These are phyloP conservation scores for Falco concolor DNA, from an alignment of 2,797 vertebrate genomes.

Conservation along the genomic window DNA sequence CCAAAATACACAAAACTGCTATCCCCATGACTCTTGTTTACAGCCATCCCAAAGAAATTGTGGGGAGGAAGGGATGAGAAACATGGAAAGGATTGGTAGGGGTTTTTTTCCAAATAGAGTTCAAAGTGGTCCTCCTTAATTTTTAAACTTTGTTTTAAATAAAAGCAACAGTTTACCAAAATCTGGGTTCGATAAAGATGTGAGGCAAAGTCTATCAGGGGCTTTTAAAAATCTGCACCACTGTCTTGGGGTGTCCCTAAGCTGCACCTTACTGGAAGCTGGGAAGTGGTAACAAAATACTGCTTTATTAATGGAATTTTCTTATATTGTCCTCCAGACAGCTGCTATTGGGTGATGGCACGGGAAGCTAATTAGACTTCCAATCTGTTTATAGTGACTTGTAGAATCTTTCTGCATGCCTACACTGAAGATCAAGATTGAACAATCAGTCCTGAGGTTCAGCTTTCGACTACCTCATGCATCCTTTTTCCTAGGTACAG, in stretches of 20 bases:
- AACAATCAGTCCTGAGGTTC: background rate
- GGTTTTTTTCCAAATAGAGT: background rate
- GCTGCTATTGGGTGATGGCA: background rate
- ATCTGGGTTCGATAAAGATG: background rate
- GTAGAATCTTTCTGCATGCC: background rate
- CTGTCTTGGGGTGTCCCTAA: background rate
- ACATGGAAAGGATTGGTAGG: background rate
- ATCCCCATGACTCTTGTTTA: background rate
- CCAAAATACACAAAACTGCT: background rate
- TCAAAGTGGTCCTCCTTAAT: background rate
- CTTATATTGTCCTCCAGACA: background rate
- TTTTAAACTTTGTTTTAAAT: background rate
- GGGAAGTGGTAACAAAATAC: background rate
- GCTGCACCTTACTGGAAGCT: background rate
- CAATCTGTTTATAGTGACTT: background rate
- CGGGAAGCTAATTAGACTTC: background rate
- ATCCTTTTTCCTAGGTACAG: background rate
- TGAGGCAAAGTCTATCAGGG: background rate
- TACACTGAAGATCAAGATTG: background rate
- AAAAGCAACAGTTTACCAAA: background rate
- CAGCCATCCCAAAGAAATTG: background rate
- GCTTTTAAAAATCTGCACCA: background rate
- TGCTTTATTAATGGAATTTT: background rate
- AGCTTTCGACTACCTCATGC: background rate
- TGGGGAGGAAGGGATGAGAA: background rate